Conservation (phyloP, 2,113 vertebrate species). For the Pelmatolapia mariae region DNA sequence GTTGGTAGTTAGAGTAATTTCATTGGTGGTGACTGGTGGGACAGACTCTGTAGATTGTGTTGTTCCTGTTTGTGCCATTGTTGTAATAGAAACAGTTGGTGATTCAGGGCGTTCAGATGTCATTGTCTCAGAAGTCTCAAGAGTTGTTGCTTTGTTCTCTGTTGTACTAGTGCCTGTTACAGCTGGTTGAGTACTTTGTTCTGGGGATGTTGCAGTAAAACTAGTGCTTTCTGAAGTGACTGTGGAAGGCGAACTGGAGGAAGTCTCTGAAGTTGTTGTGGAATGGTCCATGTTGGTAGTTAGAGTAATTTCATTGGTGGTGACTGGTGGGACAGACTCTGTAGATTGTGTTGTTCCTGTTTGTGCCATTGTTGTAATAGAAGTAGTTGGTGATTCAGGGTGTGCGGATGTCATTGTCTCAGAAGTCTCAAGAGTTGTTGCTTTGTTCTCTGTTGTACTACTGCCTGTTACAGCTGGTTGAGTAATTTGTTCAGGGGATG, state of each 20-base stretch:
- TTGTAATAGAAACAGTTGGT: accelerated
- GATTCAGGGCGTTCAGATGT: accelerated
- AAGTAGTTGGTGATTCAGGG: accelerated
- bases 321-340: too few species aligned
- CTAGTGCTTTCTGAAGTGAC: too few species aligned
- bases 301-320: too few species aligned
- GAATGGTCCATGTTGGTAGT: not conserved
- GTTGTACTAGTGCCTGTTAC: too few species aligned
- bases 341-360: not conserved
- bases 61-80: too few species aligned
- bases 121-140: too few species aligned
- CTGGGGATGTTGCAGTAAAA: accelerated
- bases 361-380: not conserved
- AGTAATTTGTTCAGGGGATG: not conserved
- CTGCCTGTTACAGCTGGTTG: not conserved
- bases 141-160: too few species aligned
- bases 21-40: accelerated
- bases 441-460: not conserved
- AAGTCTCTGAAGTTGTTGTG: not conserved
- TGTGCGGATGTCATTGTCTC: accelerated
- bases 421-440: not conserved
- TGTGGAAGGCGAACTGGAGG: not conserved
- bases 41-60: too few species aligned
- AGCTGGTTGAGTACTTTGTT: too few species aligned
- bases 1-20: too few species aligned